Evolutionary conservation across 2,113 vertebrate genomes (phyloP).

Genomic region (Triplophysa tibetana): DNA sequence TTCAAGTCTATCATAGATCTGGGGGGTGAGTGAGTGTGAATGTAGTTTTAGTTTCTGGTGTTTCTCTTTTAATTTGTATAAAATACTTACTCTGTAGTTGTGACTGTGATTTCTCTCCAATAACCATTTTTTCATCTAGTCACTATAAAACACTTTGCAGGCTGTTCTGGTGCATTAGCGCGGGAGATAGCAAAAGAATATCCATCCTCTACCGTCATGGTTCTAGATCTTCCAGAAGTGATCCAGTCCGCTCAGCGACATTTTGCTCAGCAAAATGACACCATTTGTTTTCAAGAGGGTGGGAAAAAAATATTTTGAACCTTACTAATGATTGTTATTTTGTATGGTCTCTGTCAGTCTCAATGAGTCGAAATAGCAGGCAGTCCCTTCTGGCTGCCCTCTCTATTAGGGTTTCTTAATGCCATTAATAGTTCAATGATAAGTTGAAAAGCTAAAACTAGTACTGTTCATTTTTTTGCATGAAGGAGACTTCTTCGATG

Average conservation of each 20-base stretch:
- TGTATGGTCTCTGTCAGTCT: background rate
- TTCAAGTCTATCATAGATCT: slow-evolving; percentile 70
- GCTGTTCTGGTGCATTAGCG: slow-evolving; percentile 74
- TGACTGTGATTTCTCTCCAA: background rate
- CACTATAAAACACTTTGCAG: slow-evolving; percentile 51
- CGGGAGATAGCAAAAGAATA: slow-evolving; percentile 66
- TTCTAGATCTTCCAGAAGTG: slow-evolving; percentile 72
- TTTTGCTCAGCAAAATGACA: slow-evolving; percentile 62
- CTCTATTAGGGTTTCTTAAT: background rate
- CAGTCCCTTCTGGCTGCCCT: background rate
- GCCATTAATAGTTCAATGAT: too few relatives aligned
- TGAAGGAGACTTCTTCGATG: slow-evolving; percentile 74
- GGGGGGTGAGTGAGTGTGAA: slow-evolving; percentile 63
- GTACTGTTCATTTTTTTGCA: background rate
- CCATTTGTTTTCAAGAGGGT: slow-evolving; percentile 66
- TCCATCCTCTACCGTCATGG: slow-evolving; percentile 65
- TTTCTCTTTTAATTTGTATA: background rate
- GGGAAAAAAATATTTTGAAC: slow-evolving; percentile 19
- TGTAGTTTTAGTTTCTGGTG: background rate
- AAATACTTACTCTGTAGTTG: too few relatives aligned
- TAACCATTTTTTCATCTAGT: too few relatives aligned
- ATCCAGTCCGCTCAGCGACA: slow-evolving; percentile 63
- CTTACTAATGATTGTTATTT: background rate
- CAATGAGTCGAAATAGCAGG: background rate
- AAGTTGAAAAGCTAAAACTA: too few relatives aligned